phyloP scores from a whole-genome alignment of 1,140 invertebrate species.

The Acromyrmex heyeri region DNA sequence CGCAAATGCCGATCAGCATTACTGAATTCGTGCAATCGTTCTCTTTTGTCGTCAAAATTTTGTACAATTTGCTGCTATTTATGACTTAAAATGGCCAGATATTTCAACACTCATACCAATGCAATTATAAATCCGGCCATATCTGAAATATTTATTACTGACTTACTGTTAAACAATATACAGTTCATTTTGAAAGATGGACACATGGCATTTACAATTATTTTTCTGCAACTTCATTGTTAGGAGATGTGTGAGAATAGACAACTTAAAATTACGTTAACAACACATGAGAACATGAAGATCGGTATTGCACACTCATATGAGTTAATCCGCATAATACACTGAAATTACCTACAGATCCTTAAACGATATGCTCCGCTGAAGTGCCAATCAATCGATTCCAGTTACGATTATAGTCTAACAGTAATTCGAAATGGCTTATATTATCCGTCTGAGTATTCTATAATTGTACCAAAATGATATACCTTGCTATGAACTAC shows the following conservation, averaged over 20 bases:
- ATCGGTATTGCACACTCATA: slow-evolving; percentile 5
- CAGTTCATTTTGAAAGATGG: not conserved
- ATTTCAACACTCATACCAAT: not conserved
- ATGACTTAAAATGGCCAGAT: not conserved
- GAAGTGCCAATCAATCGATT: slow-evolving; percentile 17
- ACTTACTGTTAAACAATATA: slow-evolving; percentile 4
- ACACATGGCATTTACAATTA: not conserved
- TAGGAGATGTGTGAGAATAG: not conserved
- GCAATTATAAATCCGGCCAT: not conserved
- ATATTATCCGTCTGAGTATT: slow-evolving; percentile 23
- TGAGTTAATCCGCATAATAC: slow-evolving; percentile 16
- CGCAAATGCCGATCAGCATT: not conserved
- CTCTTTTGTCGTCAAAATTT: slow-evolving; percentile 9
- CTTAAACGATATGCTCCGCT: slow-evolving; percentile 14
- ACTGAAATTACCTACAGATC: slow-evolving; percentile 19
- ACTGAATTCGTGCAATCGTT: not conserved
- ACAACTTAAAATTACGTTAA: slow-evolving; percentile 12
- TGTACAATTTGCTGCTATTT: not conserved
- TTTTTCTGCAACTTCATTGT: slow-evolving; percentile 2
- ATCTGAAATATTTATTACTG: not conserved
- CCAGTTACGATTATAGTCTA: not conserved
- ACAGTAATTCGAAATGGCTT: slow-evolving; percentile 45
- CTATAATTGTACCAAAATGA: slow-evolving; percentile 15
- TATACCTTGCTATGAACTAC: not conserved
- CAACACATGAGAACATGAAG: not conserved